These are phyloP conservation scores for Sclerodermus sp. DNA, from an alignment of 2,888 invertebrate genomes.

Conservation along the genomic window DNA sequence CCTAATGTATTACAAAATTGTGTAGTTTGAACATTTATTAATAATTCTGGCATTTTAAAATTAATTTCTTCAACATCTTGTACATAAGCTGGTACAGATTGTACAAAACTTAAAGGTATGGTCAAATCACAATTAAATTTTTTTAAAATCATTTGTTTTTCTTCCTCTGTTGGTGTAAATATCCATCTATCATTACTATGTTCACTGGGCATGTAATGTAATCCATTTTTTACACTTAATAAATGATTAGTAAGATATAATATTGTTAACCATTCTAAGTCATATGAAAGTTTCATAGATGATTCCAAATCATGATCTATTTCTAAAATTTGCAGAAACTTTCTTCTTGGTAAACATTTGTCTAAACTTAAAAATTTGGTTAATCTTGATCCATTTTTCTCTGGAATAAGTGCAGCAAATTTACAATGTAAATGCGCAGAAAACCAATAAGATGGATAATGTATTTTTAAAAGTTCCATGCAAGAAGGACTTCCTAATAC, in stretches of 20 bases:
- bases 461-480: slow-evolving; percentile 75
- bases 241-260: slow-evolving; percentile 88
- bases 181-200: slow-evolving; percentile 70
- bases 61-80: slow-evolving; percentile 47
- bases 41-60: slow-evolving; percentile 50
- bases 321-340: slow-evolving; percentile 85
- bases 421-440: slow-evolving; percentile 96
- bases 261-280: slow-evolving; percentile 93
- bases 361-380: slow-evolving; percentile 95
- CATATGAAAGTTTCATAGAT: slow-evolving; percentile 67
- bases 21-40: slow-evolving; percentile 70
- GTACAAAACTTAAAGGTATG: slow-evolving; percentile 78
- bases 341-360: slow-evolving; percentile 88
- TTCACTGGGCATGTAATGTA: slow-evolving; percentile 82
- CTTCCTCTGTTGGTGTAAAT: slow-evolving; percentile 75
- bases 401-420: slow-evolving; percentile 83
- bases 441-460: slow-evolving; percentile 94
- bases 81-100: slow-evolving; percentile 70
- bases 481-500: slow-evolving; percentile 86
- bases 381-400: slow-evolving; percentile 54
- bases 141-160: slow-evolving; percentile 66
- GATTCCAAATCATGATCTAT: slow-evolving; percentile 64
- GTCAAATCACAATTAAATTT: slow-evolving; percentile 69
- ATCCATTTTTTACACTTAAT: slow-evolving; percentile 69
- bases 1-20: slow-evolving; percentile 69